A percentile compares a stretch with the other conserved stretches of the same genome.
Conservation (phyloP, 1,140 invertebrate species). For the Psilanteris sp. region DNA sequence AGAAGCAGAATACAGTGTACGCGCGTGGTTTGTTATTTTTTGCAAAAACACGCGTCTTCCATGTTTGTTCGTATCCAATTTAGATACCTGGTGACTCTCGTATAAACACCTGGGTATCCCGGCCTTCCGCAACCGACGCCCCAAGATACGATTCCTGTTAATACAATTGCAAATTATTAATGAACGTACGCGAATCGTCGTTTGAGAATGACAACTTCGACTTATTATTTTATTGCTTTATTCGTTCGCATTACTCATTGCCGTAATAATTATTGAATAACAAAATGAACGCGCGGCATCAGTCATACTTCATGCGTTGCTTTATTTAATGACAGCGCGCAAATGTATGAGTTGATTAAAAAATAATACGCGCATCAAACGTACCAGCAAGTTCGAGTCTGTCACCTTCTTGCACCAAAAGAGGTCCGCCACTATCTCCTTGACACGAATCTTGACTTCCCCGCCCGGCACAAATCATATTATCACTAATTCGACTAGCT, state of each 20-base stretch:
- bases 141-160: constrained; percentile 81
- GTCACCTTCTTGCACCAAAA: constrained; percentile 85
- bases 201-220: no score
- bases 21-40: constrained; percentile 38
- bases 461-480: constrained; percentile 89
- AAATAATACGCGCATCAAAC: constrained; percentile 1
- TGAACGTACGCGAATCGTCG: no score
- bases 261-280: no score
- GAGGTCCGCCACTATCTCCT: constrained; percentile 90
- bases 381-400: constrained; percentile 87
- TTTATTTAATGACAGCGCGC: no score
- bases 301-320: no score
- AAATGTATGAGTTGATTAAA: no score
- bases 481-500: constrained; percentile 87
- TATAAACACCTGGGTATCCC: constrained; percentile 86
- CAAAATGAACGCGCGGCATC: no score
- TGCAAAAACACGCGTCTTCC: constrained; percentile 83
- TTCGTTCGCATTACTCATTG: no score
- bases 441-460: constrained; percentile 91
- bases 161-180: no score
- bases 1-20: no score
- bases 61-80: constrained; percentile 84
- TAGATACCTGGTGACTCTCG: constrained; percentile 84
- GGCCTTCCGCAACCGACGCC: constrained; percentile 84
- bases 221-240: no score